These are phyloP conservation scores for Hydrozoanthus tunicans DNA, from an alignment of 64 coral and sea anemone species.

Conservation along the genomic window DNA sequence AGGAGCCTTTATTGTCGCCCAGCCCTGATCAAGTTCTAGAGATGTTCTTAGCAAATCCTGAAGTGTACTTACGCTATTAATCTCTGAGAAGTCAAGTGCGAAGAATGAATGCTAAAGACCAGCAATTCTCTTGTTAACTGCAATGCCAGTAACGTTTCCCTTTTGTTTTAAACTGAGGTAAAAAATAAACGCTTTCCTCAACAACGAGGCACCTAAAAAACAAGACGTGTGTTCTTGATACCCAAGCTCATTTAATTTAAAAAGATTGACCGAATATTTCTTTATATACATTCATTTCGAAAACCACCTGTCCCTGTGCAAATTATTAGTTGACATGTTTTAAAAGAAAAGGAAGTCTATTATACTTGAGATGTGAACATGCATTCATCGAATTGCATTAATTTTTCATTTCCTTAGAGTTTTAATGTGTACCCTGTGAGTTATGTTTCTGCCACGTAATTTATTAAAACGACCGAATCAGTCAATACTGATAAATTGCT, in stretches of 20 bases:
- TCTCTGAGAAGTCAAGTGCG: not conserved
- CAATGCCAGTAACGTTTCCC: not conserved
- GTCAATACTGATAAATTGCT: conserved; percentile 29
- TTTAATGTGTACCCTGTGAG: conserved; percentile 36
- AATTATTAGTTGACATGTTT: conserved; percentile 50
- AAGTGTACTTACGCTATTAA: not conserved
- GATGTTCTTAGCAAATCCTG: not conserved
- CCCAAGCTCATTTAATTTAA: not conserved
- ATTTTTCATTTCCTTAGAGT: conserved; percentile 48
- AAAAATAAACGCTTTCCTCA: not conserved
- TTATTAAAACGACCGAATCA: conserved; percentile 32
- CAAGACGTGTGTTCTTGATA: too few relatives aligned
- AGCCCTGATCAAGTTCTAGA: not conserved
- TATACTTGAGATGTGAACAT: not conserved
- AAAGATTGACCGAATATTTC: not conserved
- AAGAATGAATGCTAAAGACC: not conserved
- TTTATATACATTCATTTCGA: conserved; percentile 14
- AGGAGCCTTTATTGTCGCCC: not conserved
- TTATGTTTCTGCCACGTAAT: not conserved
- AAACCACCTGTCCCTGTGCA: conserved; percentile 1
- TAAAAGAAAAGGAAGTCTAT: conserved; percentile 55
- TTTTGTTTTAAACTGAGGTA: not conserved
- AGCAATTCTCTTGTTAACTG: not conserved
- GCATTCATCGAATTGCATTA: not conserved
- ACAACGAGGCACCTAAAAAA: too few relatives aligned